phyloP scores from a whole-genome alignment of 1,140 invertebrate genomes.

The Lethocerus indicus region DNA sequence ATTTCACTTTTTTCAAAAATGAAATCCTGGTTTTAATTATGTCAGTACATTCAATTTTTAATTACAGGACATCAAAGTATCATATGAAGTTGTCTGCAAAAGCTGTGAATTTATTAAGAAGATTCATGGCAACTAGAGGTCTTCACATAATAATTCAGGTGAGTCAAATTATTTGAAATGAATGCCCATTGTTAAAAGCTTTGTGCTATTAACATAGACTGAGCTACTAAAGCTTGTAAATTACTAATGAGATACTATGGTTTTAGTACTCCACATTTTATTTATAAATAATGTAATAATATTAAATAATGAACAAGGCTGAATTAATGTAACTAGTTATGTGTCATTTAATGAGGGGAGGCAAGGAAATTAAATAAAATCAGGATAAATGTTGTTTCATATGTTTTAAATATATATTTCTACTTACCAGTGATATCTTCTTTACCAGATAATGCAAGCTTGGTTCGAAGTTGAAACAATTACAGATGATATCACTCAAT shows the following conservation, averaged over 20 bases:
- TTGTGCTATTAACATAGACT: neutral
- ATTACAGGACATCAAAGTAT: slow-evolving; percentile 17
- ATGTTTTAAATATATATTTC: slow-evolving; percentile 1
- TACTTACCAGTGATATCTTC: neutral
- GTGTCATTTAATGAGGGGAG: neutral
- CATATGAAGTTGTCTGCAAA: slow-evolving; percentile 15
- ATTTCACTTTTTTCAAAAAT: neutral
- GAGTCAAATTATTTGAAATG: neutral
- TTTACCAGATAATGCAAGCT: slow-evolving; percentile 16
- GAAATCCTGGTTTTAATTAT: neutral
- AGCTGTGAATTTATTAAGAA: slow-evolving; percentile 14
- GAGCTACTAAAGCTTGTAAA: too few relatives aligned
- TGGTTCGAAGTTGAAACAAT: slow-evolving; percentile 17
- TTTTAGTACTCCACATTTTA: too few relatives aligned
- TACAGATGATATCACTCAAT: slow-evolving; percentile 8
- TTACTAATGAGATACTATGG: too few relatives aligned
- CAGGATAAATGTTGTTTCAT: neutral
- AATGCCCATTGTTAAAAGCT: neutral
- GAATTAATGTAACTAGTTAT: too few relatives aligned
- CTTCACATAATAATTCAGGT: slow-evolving; percentile 17
- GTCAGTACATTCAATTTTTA: neutral
- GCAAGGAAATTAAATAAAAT: neutral
- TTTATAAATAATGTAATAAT: too few relatives aligned
- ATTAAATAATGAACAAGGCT: too few relatives aligned
- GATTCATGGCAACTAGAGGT: slow-evolving; percentile 16